Evolutionary conservation across 2,113 vertebrate genomes (phyloP).

Genomic region (Platichthys flesus): DNA sequence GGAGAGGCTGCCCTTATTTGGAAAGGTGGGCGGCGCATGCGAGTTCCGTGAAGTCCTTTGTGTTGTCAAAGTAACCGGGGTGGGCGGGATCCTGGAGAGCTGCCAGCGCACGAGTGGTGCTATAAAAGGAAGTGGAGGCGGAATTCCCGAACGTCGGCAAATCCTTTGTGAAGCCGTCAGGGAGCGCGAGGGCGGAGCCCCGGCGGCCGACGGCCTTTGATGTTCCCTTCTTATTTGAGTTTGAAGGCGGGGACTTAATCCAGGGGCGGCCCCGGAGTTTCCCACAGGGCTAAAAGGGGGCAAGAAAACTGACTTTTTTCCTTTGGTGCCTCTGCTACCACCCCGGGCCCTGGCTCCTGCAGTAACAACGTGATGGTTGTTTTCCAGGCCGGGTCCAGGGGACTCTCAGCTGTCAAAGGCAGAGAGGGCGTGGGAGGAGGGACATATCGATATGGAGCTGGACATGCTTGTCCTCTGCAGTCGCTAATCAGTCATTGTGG

Average conservation of each 20-base stretch:
- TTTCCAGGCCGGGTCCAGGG: conserved; percentile 63
- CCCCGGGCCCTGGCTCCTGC: conserved; percentile 64
- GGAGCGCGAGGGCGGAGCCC: conserved; percentile 79
- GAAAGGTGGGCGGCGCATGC: conserved; percentile 77
- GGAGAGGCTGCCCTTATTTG: conserved; percentile 86
- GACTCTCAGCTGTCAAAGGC: conserved; percentile 67
- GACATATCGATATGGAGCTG: conserved; percentile 45
- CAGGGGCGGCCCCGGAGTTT: conserved; percentile 77
- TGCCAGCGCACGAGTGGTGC: conserved; percentile 81
- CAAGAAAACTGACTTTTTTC: conserved; percentile 71
- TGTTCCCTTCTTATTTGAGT: conserved; percentile 80
- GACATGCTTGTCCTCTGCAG: conserved; percentile 56
- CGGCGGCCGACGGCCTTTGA: conserved; percentile 78
- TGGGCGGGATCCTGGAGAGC: conserved; percentile 74
- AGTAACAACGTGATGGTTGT: conserved; percentile 74
- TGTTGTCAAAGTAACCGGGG: conserved; percentile 79
- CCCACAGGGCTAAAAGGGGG: conserved; percentile 78
- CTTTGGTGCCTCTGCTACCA: conserved; percentile 61
- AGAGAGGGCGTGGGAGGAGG: conserved; percentile 65
- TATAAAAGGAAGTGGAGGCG: conserved; percentile 85
- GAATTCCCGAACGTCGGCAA: conserved; percentile 83
- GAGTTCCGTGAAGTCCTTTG: conserved; percentile 81
- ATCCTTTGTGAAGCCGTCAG: conserved; percentile 81
- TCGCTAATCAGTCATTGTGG: conserved; percentile 52
- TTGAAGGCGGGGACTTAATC: conserved; percentile 82